Evolutionary conservation across 2,797 vertebrate species (phyloP).

Genomic region (Cetoscarus ocellatus): DNA sequence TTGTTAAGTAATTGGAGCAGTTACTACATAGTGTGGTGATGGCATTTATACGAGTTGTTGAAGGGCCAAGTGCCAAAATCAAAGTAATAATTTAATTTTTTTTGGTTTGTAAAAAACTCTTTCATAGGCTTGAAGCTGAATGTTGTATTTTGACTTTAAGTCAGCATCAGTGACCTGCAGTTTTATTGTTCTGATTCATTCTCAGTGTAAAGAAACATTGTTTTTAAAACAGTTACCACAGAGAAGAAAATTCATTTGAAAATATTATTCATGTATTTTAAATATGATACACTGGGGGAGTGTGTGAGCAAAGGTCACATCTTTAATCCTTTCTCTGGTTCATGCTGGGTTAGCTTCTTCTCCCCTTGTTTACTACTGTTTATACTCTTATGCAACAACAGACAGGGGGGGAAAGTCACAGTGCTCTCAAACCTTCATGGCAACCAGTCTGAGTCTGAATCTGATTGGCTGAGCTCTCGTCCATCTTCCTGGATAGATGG

Average conservation of each 20-base stretch:
- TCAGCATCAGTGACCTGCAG: neutral
- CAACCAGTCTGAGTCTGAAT: neutral
- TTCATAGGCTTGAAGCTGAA: neutral
- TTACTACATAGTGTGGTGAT: neutral
- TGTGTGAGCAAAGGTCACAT: neutral
- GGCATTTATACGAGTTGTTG: neutral
- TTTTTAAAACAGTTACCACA: neutral
- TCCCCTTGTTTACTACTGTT: neutral
- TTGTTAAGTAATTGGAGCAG: conserved; percentile 1
- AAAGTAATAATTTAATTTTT: neutral
- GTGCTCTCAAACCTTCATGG: neutral
- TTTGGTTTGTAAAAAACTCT: no score
- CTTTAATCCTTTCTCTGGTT: neutral
- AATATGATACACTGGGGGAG: neutral
- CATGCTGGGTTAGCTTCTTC: neutral
- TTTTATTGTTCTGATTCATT: neutral
- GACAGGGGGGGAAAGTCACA: neutral
- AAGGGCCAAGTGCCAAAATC: neutral
- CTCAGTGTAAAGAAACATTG: neutral
- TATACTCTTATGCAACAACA: neutral
- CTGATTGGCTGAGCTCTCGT: neutral
- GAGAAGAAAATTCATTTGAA: neutral
- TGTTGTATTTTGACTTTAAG: neutral
- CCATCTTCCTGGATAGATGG: neutral
- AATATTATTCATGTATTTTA: neutral